Percentiles rank a stretch among this genome's conserved stretches.
Evolutionary conservation across 2,797 vertebrate genomes (phyloP).

Genomic region (Nyctalus aviator): DNA sequence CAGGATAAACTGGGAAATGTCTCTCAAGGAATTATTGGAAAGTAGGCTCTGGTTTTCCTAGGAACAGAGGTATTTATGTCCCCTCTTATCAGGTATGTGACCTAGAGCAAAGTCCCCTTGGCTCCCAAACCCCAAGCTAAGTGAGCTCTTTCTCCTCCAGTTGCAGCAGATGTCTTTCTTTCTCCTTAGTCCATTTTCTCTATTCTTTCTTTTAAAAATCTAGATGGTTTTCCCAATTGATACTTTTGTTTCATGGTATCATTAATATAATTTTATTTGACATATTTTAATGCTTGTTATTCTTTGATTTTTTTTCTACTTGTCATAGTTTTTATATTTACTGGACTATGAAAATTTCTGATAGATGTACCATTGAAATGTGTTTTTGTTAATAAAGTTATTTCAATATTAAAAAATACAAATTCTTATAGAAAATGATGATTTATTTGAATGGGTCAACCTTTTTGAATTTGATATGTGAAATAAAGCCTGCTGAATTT

Average conservation of each 20-base stretch:
- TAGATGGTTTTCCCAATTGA: not conserved
- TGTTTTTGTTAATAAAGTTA: constrained; percentile 59
- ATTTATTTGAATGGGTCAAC: constrained; percentile 44
- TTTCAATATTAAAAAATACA: constrained; percentile 48
- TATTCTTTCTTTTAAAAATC: not conserved
- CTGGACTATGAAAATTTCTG: constrained; percentile 53
- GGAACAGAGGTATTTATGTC: constrained; percentile 4
- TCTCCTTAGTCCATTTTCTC: not conserved
- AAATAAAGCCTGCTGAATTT: constrained; percentile 45
- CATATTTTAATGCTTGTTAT: constrained; percentile 3
- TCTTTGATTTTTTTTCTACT: constrained; percentile 28
- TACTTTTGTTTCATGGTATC: constrained; percentile 37
- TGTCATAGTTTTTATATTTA: constrained; percentile 50
- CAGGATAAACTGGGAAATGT: not conserved
- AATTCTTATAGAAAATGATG: not conserved
- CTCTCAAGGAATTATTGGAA: constrained; percentile 18
- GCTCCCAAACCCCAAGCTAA: not conserved
- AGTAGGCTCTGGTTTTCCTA: not conserved
- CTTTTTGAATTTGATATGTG: constrained; percentile 7
- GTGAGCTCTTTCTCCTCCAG: not conserved
- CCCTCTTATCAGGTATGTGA: not conserved
- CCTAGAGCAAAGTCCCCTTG: not conserved
- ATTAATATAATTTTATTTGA: constrained; percentile 25
- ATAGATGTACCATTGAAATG: constrained; percentile 5
- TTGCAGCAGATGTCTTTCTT: not conserved